These are phyloP conservation scores for Ceraclea dissimilis DNA, from an alignment of 2,888 invertebrate species.

Conservation along the genomic window DNA sequence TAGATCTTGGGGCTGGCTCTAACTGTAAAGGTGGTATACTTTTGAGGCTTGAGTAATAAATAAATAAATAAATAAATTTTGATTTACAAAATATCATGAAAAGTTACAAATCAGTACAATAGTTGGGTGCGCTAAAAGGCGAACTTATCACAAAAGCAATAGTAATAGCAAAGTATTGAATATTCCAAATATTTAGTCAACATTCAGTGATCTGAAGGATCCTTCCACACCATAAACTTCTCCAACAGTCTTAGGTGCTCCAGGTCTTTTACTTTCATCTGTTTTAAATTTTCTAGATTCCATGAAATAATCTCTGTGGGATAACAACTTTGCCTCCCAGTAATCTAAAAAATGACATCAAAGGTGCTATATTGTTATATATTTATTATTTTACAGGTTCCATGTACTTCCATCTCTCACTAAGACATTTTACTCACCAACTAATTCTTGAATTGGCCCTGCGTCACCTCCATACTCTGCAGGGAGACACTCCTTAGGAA, in stretches of 20 bases:
- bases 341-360: constrained; percentile 30
- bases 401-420: background rate
- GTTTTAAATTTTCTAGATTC: constrained; percentile 45
- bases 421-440: constrained; percentile 38
- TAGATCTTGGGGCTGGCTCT: too few species aligned
- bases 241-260: constrained; percentile 46
- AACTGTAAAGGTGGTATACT: too few species aligned
- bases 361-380: too few species aligned
- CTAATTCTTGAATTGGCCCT: constrained; percentile 45
- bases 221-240: constrained; percentile 51
- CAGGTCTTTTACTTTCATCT: constrained; percentile 48
- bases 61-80: too few species aligned
- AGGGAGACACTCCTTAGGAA: constrained; percentile 53
- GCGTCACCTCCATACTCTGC: constrained; percentile 59
- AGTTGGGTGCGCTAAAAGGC: too few species aligned
- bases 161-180: too few species aligned
- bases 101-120: too few species aligned
- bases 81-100: too few species aligned
- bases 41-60: too few species aligned
- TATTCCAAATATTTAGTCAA: too few species aligned
- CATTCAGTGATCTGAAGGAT: constrained; percentile 46
- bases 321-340: constrained; percentile 45
- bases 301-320: constrained; percentile 43
- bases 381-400: too few species aligned
- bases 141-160: too few species aligned